Evolutionary conservation across 2,888 invertebrate genomes (phyloP).

Genomic region (Hypomecis punctinalis): DNA sequence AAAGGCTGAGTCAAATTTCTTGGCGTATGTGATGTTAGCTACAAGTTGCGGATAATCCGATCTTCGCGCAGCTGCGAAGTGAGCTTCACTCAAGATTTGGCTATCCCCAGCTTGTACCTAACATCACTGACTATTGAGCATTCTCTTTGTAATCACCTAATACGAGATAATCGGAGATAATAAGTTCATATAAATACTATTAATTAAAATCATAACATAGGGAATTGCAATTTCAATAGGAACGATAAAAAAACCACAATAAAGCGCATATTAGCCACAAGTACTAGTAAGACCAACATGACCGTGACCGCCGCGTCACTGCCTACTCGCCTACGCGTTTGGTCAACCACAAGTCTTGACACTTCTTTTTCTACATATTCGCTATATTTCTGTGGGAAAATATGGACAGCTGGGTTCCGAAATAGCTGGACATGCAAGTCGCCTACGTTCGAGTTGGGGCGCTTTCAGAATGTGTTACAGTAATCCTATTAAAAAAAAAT

Average conservation of each 20-base stretch:
- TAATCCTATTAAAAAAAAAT: no score
- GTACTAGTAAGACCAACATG: constrained; percentile 48
- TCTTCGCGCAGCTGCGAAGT: no score
- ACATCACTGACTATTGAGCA: no score
- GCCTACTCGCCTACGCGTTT: constrained; percentile 68
- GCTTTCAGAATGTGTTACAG: background rate
- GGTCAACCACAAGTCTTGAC: constrained; percentile 54
- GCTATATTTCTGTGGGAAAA: constrained; percentile 41
- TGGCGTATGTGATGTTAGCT: no score
- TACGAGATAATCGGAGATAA: no score
- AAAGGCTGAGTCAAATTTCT: no score
- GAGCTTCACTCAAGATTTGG: no score
- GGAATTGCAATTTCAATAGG: background rate
- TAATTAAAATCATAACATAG: background rate
- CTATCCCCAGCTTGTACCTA: no score
- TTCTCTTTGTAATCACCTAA: no score
- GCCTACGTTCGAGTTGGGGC: constrained; percentile 64
- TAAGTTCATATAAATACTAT: no score
- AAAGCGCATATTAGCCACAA: constrained; percentile 40
- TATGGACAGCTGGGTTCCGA: constrained; percentile 49
- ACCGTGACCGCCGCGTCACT: constrained; percentile 57
- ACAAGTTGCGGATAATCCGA: no score
- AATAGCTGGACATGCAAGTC: constrained; percentile 57
- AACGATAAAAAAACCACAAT: constrained; percentile 6
- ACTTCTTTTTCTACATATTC: constrained; percentile 43